Conservation (phyloP, 2,113 vertebrate species). For the Marmota flaviventris region DNA sequence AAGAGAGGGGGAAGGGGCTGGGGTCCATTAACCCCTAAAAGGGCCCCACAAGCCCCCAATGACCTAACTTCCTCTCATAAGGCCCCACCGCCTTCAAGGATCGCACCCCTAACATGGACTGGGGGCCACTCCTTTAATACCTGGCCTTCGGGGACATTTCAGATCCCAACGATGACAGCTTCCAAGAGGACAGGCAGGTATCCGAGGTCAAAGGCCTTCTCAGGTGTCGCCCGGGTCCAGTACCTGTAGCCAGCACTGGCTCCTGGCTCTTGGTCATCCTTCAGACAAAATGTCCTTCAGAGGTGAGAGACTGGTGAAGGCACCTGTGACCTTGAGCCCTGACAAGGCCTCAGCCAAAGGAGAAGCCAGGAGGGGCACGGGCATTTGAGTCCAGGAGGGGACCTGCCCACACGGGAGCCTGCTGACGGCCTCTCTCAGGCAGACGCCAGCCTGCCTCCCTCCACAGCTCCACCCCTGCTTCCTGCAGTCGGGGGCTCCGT, state of each 20-base stretch:
- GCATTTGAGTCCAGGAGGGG: too few species aligned
- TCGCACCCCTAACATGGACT: background rate
- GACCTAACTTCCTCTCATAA: background rate
- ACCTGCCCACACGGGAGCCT: background rate
- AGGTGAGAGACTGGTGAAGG: background rate
- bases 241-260: background rate
- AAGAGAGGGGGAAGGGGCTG: background rate
- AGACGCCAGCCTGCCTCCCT: slow-evolving; percentile 20
- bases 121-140: background rate
- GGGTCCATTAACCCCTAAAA: background rate
- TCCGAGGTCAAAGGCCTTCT: too few species aligned
- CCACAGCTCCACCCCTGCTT: background rate
- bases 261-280: background rate
- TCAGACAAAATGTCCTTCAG: background rate
- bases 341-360: background rate
- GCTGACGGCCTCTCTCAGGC: background rate
- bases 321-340: background rate
- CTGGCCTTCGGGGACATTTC: background rate
- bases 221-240: background rate
- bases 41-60: background rate
- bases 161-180: background rate
- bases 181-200: background rate
- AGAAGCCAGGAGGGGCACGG: background rate
- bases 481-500: background rate
- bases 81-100: background rate